Evolutionary conservation across 2,113 vertebrate genomes (phyloP), one percentile per base, ranked within the genome.

Genomic region (Rhynchopsitta pachyrhyncha): DNA sequence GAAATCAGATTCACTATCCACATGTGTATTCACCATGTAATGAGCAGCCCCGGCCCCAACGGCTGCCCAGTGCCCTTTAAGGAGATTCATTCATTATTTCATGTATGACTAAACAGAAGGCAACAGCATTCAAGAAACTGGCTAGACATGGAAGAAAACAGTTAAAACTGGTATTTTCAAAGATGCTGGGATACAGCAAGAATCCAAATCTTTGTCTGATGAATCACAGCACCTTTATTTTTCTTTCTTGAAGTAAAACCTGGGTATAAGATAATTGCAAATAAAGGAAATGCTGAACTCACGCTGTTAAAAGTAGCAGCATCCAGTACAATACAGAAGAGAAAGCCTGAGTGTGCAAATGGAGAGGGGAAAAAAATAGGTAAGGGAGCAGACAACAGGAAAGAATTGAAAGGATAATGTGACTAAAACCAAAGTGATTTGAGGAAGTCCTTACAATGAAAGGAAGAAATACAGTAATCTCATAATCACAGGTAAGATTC

Each of bases 381-480:
- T 37, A 76, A 82, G 79, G 25, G 46, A 76, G 82, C n/a, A 77
- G 70, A 49, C 67, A 82, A 91, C 75, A 85, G 82, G 63, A 90
- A 88, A 90, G 90, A 95, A 88, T 42, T 73, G 57, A 62, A 82
- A 91, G 46, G 37, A 93, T 94, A 92, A 91, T 70, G 35, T 49
- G 85, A 53, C 78, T 66, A 90, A 88, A 88, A 31, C 55, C 87
- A 80, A 71, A 77, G 27, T 70, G 79, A 90, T 80, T 80, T 85
- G 75, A 94, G 90, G 79, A 94, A 82, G 71, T 46, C 49, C 68
- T 74, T 39, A 90, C 68, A 94, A 82, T 77, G 57, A 70, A 86
- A 68, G 90, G 39, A 88, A 90, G 62, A 90, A 93, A 88, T 64
- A 69, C 82, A 93, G 44, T 33, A 50, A 88, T 82, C n/a, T 53